Base-by-base conservation (phyloP, 2,888 invertebrate genomes). In the Epistrophella euchroma region DNA sequence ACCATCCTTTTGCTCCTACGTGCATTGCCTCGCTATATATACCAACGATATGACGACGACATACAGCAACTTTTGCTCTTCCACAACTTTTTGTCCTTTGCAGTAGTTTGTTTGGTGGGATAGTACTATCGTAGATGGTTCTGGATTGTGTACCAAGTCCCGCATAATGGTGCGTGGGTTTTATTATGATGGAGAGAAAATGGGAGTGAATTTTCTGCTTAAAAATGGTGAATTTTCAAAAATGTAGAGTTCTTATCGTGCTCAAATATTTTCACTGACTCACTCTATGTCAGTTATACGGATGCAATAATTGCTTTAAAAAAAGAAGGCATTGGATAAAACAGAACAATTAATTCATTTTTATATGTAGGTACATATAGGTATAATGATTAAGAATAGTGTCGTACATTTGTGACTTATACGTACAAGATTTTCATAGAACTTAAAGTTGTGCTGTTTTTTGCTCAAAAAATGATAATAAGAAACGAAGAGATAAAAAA, bases 31-130 rank as follows among this genome's bases (percentile, higher is more conserved):
- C 68, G 72, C 37, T 25, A 55, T 32, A 32, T 2, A 3, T 1
- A 28, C 3, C 17, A n/a, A 4, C 32, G 1, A 32, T 10, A 32
- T 1, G 55, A 56, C 45, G n/a, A 64, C n/a, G n/a, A 40, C 55
- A 62, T n/a, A 56, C 58, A 77, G 66, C 81, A 86, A 86, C 56
- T 81, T 81, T 81, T 70, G 62, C 75, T 81, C 71, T 64, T 71
- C 32, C 25, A 35, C 56, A 43, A 25, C 40, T 70, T 35, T n/a
- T 40, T 43, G 32, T 70, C 60, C 58, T 78, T 28, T 68, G 50
- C 19, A 37, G 28, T 25, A 35, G 66, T 28, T 28, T 47, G 66
- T 58, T 58, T 25, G 37, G 28, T 70, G 22, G 2, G 32, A 45
- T 35, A 19, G 22, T 17, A 47, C 6, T 6, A 7, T 0, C 3